Conservation (phyloP, 2,113 vertebrate species). For the Sisor rabdophorus region DNA sequence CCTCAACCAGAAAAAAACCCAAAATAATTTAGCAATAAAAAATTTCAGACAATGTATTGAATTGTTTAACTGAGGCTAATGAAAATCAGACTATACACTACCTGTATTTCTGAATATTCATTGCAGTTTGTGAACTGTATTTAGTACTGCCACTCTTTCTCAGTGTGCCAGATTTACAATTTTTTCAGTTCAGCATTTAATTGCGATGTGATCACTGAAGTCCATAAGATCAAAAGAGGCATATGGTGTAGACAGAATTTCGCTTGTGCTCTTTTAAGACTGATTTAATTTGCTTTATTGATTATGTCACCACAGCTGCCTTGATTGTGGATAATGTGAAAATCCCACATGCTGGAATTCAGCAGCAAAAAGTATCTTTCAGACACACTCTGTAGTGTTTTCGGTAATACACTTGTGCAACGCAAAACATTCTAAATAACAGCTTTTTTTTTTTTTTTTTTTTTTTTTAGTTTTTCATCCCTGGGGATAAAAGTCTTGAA, state of each 20-base stretch:
- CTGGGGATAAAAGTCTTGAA: conserved; percentile 25
- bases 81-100: conserved; percentile 55
- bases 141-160: conserved; percentile 36
- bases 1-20: conserved; percentile 57
- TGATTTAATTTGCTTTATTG: conserved; percentile 17
- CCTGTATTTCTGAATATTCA: conserved; percentile 57
- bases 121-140: conserved; percentile 47
- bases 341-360: conserved; percentile 8
- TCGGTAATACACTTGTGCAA: background rate
- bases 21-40: conserved; percentile 60
- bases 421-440: background rate
- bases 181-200: conserved; percentile 28
- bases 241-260: background rate
- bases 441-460: background rate
- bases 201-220: conserved; percentile 36
- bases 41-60: conserved; percentile 60
- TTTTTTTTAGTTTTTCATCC: background rate
- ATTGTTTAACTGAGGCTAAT: conserved; percentile 53
- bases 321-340: background rate
- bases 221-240: conserved; percentile 16
- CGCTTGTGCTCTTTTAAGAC: background rate
- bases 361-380: background rate
- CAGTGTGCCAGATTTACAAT: conserved; percentile 21
- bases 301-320: background rate
- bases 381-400: background rate